Base-by-base conservation (phyloP, 2,888 invertebrate species). In the Synanthedon vespiformis region DNA sequence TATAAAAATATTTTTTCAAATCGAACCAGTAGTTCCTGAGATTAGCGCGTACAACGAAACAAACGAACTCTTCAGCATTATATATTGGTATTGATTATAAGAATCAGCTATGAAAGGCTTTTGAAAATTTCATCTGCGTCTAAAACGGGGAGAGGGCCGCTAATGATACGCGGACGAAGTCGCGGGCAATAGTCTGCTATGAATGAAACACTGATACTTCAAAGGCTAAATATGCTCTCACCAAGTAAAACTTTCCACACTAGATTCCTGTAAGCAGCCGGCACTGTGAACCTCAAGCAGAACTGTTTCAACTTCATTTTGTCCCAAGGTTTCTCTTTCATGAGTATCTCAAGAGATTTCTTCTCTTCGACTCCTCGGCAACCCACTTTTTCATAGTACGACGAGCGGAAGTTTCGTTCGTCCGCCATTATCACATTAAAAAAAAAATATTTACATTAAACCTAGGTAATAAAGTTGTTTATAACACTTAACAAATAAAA, bases 361-460 rank as follows among this genome's bases (percentile, higher is more conserved):
- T 95, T 96, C 69, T 95, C 95, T 78, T 96, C 96, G 0, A 96
- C 95, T 61, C 94, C 94, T 58, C 94, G 91, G 77, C 95, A 96
- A 41, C 96, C 96, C 11, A 96, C 95, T 84, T 94, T 94, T 77
- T 94, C 94, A 64, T 94, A 94, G 68, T 94, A 94, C 2, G 93
- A 91, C 0, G 94, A 94, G 40, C 94, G 90, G 76, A 94, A 94
- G 80, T 94, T 94, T 58, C 94, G 86, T 72, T 94, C 93, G 68
- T 94, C 94, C 12, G 90, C 85, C 76, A 78, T 85, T 60, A 6
- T 44, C 34, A 34, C 34, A 34, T 34, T 34, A 10, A 34, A 4
- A 10, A 34, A 4, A 18, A 8, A 61, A 68, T 4, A 50, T 40
- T 3, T 6, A 40, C 16, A 40, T 22, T 51, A 22, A 40, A 50